phyloP scores from a whole-genome alignment of 2,797 vertebrate genomes.

The Characodon lateralis region DNA sequence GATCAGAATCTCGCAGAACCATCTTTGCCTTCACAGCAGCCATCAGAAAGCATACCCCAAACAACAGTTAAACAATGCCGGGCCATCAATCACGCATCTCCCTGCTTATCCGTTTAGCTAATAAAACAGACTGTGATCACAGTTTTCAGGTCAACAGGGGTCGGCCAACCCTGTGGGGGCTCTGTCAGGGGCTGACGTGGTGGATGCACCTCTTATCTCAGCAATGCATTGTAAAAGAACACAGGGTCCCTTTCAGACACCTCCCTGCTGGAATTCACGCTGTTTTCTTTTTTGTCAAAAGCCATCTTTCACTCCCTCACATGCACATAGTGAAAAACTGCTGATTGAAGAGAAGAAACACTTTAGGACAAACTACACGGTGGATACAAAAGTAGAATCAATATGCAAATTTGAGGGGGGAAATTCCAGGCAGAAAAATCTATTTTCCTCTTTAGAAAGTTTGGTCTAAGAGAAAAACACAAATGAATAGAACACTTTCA shows the following conservation, averaged over 20 bases:
- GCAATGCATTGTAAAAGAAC: conserved; percentile 62
- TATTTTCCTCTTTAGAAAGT: neutral
- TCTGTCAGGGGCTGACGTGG: conserved; percentile 47
- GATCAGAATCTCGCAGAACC: conserved; percentile 50
- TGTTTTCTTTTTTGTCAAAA: conserved; percentile 51
- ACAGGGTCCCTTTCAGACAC: conserved; percentile 47
- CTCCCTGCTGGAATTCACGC: conserved; percentile 52
- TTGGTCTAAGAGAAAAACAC: neutral
- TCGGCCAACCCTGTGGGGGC: conserved; percentile 45
- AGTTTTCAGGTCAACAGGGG: conserved; percentile 57
- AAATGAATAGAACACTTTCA: neutral
- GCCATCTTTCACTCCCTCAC: conserved; percentile 47
- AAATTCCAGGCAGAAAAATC: neutral
- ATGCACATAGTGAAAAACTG: conserved; percentile 49
- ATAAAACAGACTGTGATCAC: conserved; percentile 63
- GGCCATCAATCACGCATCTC: conserved; percentile 63
- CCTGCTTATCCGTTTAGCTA: conserved; percentile 50
- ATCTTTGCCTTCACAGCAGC: conserved; percentile 35
- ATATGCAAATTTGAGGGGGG: neutral
- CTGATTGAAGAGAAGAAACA: conserved; percentile 40
- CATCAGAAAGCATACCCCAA: conserved; percentile 45
- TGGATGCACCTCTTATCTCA: conserved; percentile 66
- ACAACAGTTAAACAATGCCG: conserved; percentile 32
- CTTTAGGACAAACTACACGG: conserved; percentile 31
- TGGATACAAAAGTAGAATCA: conserved; percentile 5